These are phyloP conservation scores for Xylophagus ater DNA, from an alignment of 2,888 invertebrate genomes.

Conservation along the genomic window DNA sequence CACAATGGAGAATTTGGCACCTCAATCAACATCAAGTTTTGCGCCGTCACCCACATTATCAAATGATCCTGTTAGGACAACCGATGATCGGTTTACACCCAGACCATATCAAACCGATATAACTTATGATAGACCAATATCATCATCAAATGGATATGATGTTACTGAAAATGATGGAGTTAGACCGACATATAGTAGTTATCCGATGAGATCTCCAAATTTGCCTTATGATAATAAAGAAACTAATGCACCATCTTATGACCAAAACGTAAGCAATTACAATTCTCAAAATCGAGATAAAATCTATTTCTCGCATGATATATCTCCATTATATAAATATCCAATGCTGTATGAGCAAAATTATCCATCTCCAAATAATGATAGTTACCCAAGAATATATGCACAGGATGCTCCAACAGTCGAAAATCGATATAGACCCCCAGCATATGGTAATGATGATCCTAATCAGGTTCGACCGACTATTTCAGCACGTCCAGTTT, in stretches of 20 bases:
- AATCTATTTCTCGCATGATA: conserved; percentile 34
- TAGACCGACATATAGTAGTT: conserved; percentile 5
- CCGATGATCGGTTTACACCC: conserved; percentile 16
- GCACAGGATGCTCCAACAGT: conserved; percentile 35
- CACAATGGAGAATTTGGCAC: conserved; percentile 1
- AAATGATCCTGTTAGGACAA: conserved; percentile 13
- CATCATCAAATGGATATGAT: conserved; percentile 12
- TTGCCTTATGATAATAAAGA: conserved; percentile 18
- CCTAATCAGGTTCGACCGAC: conserved; percentile 9
- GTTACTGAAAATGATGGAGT: conserved; percentile 8
- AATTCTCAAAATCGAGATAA: conserved; percentile 23
- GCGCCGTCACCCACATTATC: not conserved
- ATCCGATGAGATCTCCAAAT: conserved; percentile 18
- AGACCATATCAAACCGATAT: conserved; percentile 6
- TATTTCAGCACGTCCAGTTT: conserved; percentile 31
- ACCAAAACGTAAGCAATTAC: conserved; percentile 2
- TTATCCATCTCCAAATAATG: conserved; percentile 36
- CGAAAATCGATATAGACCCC: conserved; percentile 29
- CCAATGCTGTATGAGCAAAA: conserved; percentile 37
- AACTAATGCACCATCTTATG: conserved; percentile 14
- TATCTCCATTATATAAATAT: conserved; percentile 35
- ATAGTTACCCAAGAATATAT: conserved; percentile 35
- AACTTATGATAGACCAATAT: conserved; percentile 4
- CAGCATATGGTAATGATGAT: conserved; percentile 18
- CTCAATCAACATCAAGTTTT: not conserved